These are phyloP conservation scores for Myiagra hebetior DNA, from an alignment of 2,113 vertebrate species.

Conservation along the genomic window DNA sequence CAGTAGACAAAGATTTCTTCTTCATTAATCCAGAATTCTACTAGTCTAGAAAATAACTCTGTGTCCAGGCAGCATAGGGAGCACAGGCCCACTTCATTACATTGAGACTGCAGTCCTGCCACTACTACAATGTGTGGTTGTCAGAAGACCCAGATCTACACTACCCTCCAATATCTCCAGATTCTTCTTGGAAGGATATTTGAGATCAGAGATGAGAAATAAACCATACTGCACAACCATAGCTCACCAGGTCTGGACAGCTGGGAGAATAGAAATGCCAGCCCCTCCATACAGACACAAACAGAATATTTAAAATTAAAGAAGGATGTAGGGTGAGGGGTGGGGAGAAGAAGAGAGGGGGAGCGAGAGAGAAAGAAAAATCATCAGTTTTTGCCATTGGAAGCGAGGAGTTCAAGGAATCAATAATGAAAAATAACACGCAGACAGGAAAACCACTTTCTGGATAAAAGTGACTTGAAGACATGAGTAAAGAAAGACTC, in stretches of 20 bases:
- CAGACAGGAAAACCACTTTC: background rate
- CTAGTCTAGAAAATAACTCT: background rate
- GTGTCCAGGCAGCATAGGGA: background rate
- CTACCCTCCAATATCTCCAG: background rate
- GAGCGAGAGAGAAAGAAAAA: background rate
- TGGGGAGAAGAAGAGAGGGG: background rate
- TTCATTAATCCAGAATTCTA: background rate
- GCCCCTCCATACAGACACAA: background rate
- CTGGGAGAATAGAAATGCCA: background rate
- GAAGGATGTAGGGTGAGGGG: accelerated
- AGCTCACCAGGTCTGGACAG: background rate
- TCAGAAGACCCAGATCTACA: background rate
- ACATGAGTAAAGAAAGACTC: background rate
- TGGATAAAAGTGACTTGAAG: background rate
- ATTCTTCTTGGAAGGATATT: background rate
- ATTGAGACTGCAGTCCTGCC: background rate
- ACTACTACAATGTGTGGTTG: too few relatives aligned
- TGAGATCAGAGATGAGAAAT: background rate
- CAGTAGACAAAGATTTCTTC: background rate
- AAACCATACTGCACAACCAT: background rate
- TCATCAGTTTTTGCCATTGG: background rate
- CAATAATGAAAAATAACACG: background rate
- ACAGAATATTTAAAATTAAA: background rate
- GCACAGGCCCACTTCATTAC: background rate
- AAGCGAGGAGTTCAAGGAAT: background rate